phyloP scores from a whole-genome alignment of 2,113 vertebrate genomes.

The Pogonocichla stellata region DNA sequence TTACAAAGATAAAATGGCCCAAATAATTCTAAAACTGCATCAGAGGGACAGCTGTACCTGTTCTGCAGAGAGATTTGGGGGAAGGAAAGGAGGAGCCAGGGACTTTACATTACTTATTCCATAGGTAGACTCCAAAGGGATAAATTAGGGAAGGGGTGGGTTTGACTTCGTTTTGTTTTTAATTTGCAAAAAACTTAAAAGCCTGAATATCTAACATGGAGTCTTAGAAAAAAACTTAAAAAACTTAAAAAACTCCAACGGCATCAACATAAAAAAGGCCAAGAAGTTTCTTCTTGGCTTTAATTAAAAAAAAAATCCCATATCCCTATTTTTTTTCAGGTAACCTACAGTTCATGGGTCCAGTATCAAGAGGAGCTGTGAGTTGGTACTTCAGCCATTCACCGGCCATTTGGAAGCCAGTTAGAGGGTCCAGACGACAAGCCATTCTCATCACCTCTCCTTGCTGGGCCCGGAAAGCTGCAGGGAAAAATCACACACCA shows the following conservation, averaged over 20 bases:
- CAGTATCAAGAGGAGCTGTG: conserved; percentile 78
- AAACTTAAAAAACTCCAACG: neutral
- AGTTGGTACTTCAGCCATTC: conserved; percentile 91
- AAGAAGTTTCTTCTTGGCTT: neutral
- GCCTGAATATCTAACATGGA: neutral
- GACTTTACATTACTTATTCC: neutral
- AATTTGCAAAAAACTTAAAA: neutral
- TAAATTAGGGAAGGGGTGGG: neutral
- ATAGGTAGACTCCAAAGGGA: neutral
- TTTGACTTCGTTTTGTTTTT: neutral
- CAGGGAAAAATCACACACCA: neutral
- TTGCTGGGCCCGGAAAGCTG: conserved; percentile 90
- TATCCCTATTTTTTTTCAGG: neutral
- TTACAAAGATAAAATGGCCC: neutral
- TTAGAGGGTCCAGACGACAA: conserved; percentile 86
- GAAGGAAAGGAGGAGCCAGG: neutral
- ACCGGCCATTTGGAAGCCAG: conserved; percentile 89
- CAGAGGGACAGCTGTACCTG: neutral
- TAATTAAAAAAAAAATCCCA: neutral
- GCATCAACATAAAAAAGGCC: neutral
- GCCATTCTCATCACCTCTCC: conserved; percentile 87
- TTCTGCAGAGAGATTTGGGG: neutral
- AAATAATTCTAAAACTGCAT: neutral
- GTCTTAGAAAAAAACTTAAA: neutral
- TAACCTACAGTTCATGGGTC: conserved; percentile 80